Evolutionary conservation across 1,140 invertebrate species (phyloP), one percentile per base, ranked within the genome.

Genomic region (Liolophura sinensis): DNA sequence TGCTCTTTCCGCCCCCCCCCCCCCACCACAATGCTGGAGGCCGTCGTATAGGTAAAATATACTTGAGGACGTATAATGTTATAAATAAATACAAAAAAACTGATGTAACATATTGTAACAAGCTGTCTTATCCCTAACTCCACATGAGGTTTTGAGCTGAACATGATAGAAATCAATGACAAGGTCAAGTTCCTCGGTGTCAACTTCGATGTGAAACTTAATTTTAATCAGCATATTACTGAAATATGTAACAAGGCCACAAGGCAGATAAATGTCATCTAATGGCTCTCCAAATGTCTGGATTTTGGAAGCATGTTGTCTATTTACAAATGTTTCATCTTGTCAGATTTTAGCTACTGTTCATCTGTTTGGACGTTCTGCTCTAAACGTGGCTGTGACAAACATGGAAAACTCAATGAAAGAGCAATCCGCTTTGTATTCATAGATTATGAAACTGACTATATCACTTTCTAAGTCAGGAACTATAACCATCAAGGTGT

Each of bases 151-250:
- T n/a, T n/a, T n/a, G n/a, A n/a, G n/a, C n/a, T n/a, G n/a, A 62
- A 20, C 7, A 56, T n/a, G 27, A 64, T 71, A 22, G 24, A 4
- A 51, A 65, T 52, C 69, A 67, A 72, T 16, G 55, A 72, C 15
- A 54, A 57, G 51, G 64, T 69, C 27, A 69, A 69, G 58, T 58
- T 66, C 12, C 40, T 69, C 25, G 67, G 67, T 48, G 50, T 69
- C 16, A 60, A 56, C 11, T 63, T 66, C 46, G 64, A 69, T 49
- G 64, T 52, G 22, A 18, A 47, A 57, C 24, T 68, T 57, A 61
- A 71, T 50, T 71, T 71, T 62, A 49, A 68, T 65, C 22, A 16
- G 16, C 66, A 68, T 55, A 59, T 71, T 14, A 40, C 63, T 31
- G 52, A 60, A 49, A 65, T 68, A 12, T 71, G 70, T 65, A 31